phyloP scores from a whole-genome alignment of 2,797 vertebrate species.

The Aselliscus stoliczkanus region DNA sequence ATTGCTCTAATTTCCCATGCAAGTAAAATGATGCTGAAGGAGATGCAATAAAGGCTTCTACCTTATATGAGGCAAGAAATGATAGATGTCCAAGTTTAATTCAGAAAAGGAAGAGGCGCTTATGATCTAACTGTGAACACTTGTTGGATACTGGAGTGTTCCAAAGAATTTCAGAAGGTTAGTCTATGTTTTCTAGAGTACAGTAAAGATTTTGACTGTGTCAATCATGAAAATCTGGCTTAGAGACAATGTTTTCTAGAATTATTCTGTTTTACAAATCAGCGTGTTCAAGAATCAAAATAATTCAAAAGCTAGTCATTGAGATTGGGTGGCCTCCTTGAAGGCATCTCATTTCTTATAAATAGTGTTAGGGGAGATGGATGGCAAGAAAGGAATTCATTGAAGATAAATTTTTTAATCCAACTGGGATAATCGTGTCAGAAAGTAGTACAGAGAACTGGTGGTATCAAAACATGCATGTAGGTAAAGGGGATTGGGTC shows the following conservation, averaged over 20 bases:
- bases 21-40: too few species aligned
- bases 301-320: not conserved
- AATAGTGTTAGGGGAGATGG: not conserved
- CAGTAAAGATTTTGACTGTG: not conserved
- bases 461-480: not conserved
- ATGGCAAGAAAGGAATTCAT: not conserved
- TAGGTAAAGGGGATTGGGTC: not conserved
- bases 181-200: not conserved
- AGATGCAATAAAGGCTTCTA: too few species aligned
- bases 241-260: not conserved
- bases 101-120: not conserved
- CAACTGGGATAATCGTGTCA: not conserved
- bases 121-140: not conserved
- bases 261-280: not conserved
- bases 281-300: not conserved
- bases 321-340: not conserved
- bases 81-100: not conserved
- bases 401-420: constrained; percentile 39
- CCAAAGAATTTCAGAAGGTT: not conserved
- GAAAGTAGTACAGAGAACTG: not conserved
- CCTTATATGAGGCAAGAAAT: too few species aligned
- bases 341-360: not conserved
- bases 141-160: not conserved
- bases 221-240: not conserved
- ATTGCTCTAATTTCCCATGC: too few species aligned